These are phyloP conservation scores for Philopedon plagiatum DNA, from an alignment of 2,888 invertebrate species.

Conservation along the genomic window DNA sequence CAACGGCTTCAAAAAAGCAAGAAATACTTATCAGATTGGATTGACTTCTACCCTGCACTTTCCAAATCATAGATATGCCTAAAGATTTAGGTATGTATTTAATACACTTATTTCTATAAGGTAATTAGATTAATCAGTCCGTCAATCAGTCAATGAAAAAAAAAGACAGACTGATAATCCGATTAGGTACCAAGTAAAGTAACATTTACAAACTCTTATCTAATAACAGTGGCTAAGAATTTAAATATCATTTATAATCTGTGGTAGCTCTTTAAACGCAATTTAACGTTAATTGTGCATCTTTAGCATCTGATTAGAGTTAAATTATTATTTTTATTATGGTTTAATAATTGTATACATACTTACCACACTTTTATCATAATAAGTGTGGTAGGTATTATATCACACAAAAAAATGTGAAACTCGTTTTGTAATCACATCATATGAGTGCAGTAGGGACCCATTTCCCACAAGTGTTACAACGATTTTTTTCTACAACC, in stretches of 20 bases:
- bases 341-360: too few species aligned
- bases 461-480: too few species aligned
- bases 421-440: too few species aligned
- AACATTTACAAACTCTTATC: neutral
- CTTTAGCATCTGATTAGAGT: neutral
- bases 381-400: too few species aligned
- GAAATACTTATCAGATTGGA: too few species aligned
- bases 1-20: too few species aligned
- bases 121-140: neutral
- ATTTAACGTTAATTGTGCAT: neutral
- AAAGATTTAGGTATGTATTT: neutral
- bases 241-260: constrained; percentile 2
- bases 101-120: constrained; percentile 1
- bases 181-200: neutral
- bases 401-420: too few species aligned
- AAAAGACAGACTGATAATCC: neutral
- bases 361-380: too few species aligned
- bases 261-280: constrained; percentile 4
- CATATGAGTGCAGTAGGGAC: too few species aligned
- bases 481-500: too few species aligned
- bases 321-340: neutral
- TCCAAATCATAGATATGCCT: constrained; percentile 1
- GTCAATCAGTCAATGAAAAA: constrained; percentile 5
- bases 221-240: neutral
- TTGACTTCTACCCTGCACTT: too few species aligned